Base-by-base conservation (phyloP, 2,888 invertebrate genomes). In the Lepeophtheirus nordmannii region DNA sequence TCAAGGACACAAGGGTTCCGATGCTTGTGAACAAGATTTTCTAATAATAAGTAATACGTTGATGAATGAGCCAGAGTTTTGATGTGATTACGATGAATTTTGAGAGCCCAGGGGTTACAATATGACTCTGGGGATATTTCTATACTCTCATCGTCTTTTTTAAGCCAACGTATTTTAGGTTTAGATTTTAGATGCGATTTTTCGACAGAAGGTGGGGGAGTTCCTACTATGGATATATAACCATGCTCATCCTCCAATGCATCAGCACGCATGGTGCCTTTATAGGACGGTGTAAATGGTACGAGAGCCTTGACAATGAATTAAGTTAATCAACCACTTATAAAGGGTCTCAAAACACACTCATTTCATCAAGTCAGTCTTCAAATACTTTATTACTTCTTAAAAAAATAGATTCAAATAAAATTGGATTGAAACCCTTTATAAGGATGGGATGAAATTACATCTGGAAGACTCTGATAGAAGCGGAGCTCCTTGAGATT, bases 1-100 rank as follows among this genome's bases (percentile, higher is more conserved):
- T 81, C 81, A 17, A 81, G 73, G 22, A 81, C 77, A 72, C 80
- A 80, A 0, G 82, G 82, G 67, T 77, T 74, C 62, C 75, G 72
- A 72, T 78, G 81, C 68, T 76, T 73, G 61, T 76, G 76, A n/a
- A 80, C 80, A 46, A 82, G 73, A 73, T 82, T 82, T 73, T 82
- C 82, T 66, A 82, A 73, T 58, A 82, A 71, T 56, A 82, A 78
- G 71, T 81, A 82, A 17, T 30, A 30, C 8, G 9, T 11, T 10
- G 23, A 23, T 23, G n/a, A 30, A 23, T 10, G 17, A 17, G 22
- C 37, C 73, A 76, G 72, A 71, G 76, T 76, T 41, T 74, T 73
- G 67, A 78, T 69, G 60, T 76, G 75, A 65, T 76, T 74, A 67
- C 77, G 75, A 71, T 79, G 79, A 71, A 79, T 79, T 68, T 76